Evolutionary conservation across 2,797 vertebrate species (phyloP).

Genomic region (Cirrhinus molitorella): DNA sequence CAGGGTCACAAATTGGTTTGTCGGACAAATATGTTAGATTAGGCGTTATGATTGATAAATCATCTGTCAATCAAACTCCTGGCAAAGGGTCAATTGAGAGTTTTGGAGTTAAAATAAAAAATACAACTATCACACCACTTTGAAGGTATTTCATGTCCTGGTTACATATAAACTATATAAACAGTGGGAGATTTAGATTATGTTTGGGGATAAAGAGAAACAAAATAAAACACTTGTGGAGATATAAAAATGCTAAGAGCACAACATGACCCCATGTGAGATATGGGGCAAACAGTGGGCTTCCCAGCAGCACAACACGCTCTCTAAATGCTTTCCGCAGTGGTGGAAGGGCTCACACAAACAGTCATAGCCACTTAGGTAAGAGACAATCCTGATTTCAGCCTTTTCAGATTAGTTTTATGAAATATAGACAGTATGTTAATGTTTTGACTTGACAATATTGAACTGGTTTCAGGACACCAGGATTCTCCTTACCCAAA

Average conservation of each 20-base stretch:
- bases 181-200: slow-evolving; percentile 65
- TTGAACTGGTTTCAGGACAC: not conserved
- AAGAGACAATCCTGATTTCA: slow-evolving; percentile 74
- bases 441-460: not conserved
- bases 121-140: slow-evolving; percentile 76
- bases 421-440: not conserved
- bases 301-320: slow-evolving; percentile 81
- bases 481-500: slow-evolving; percentile 76
- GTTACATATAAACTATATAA: slow-evolving; percentile 71
- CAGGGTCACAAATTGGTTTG: no score
- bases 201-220: slow-evolving; percentile 63
- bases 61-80: no score
- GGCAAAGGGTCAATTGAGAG: no score
- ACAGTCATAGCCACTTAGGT: slow-evolving; percentile 79
- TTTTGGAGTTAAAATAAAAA: slow-evolving; percentile 34
- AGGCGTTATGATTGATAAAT: no score
- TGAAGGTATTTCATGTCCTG: slow-evolving; percentile 71
- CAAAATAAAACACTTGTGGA: slow-evolving; percentile 72
- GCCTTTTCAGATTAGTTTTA: slow-evolving; percentile 61
- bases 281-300: slow-evolving; percentile 76
- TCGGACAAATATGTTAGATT: no score
- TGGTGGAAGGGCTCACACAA: slow-evolving; percentile 69
- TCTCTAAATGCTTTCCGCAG: slow-evolving; percentile 71
- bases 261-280: slow-evolving; percentile 73
- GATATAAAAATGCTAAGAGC: slow-evolving; percentile 76